A percentile compares a stretch with the other conserved stretches of the same genome.
These are phyloP conservation scores for Physella acuta DNA, from an alignment of 1,140 invertebrate species.

Conservation along the genomic window DNA sequence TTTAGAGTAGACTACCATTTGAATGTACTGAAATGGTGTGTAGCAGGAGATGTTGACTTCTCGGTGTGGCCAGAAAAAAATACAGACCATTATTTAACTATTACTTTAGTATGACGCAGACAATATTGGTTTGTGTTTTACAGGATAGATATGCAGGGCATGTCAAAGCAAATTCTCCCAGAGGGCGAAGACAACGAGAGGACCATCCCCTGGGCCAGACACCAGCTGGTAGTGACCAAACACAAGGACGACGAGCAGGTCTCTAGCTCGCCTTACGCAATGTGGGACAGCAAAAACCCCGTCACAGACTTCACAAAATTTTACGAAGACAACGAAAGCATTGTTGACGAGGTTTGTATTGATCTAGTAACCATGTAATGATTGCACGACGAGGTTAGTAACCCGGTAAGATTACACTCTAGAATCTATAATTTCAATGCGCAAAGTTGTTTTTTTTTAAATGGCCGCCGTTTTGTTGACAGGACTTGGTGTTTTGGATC, in stretches of 20 bases:
- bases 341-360: constrained; percentile 41
- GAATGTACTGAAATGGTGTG: background rate
- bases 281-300: constrained; percentile 44
- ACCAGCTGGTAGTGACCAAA: constrained; percentile 52
- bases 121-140: background rate
- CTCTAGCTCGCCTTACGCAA: constrained; percentile 45
- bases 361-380: background rate
- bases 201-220: constrained; percentile 43
- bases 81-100: background rate
- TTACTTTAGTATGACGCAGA: background rate
- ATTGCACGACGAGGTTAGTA: background rate
- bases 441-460: background rate
- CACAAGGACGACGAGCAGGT: constrained; percentile 43
- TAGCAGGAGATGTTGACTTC: background rate
- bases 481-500: constrained; percentile 48
- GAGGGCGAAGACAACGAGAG: constrained; percentile 38
- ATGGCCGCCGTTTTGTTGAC: background rate
- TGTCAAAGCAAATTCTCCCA: constrained; percentile 40
- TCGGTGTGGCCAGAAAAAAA: background rate
- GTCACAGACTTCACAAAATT: constrained; percentile 47
- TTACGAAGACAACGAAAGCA: constrained; percentile 46
- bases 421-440: background rate
- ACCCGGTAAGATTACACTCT: background rate
- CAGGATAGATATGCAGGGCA: constrained; percentile 23
- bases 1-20: no score